These are phyloP conservation scores for Astreopora myriophthalma DNA, from an alignment of 64 coral and sea anemone species.

Conservation along the genomic window DNA sequence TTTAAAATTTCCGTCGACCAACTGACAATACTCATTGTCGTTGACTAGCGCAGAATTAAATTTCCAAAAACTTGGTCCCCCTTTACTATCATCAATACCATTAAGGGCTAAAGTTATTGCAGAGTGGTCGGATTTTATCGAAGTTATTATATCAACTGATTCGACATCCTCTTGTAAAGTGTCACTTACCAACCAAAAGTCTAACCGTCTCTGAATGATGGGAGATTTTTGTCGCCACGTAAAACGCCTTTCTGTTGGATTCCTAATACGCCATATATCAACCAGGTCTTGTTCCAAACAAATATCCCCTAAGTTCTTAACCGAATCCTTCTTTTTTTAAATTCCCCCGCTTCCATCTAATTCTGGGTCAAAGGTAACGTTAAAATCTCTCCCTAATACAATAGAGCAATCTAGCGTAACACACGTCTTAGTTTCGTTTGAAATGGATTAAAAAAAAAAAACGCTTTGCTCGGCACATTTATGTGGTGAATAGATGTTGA, in stretches of 20 bases:
- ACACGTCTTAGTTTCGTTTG: not conserved
- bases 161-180: slow-evolving; percentile 32
- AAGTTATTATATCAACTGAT: not conserved
- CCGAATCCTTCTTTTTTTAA: not conserved
- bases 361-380: slow-evolving; percentile 18
- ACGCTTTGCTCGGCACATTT: slow-evolving; percentile 3
- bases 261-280: slow-evolving; percentile 37
- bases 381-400: too few relatives aligned
- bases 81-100: not conserved
- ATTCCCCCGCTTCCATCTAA: slow-evolving; percentile 21
- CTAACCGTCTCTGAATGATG: slow-evolving; percentile 27
- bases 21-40: slow-evolving; percentile 19
- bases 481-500: slow-evolving; percentile 40
- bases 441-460: slow-evolving; percentile 37
- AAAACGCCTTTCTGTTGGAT: not conserved
- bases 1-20: not conserved
- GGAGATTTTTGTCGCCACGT: slow-evolving; percentile 44
- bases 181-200: slow-evolving; percentile 48
- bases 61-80: slow-evolving; percentile 27
- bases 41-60: slow-evolving; percentile 29
- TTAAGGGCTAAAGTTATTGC: slow-evolving; percentile 35
- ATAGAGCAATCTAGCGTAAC: not conserved
- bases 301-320: slow-evolving; percentile 11
- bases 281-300: not conserved
- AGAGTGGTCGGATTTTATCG: slow-evolving; percentile 23